Conservation (phyloP, 2,888 invertebrate species). For the Nasonovia ribisnigri region DNA sequence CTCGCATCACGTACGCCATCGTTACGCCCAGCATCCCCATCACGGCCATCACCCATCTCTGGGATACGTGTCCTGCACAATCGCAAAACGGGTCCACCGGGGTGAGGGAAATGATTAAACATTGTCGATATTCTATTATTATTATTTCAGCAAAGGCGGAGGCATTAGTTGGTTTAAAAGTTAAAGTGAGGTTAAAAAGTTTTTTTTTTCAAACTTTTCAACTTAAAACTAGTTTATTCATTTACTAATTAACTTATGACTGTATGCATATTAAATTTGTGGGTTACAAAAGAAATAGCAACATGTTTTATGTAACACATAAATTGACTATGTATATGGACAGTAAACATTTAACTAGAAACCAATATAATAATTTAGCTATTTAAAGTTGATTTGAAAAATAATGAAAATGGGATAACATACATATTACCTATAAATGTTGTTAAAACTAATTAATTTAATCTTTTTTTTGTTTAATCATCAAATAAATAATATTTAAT, state of each 20-base stretch:
- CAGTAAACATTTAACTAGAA: neutral
- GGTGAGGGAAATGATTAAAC: neutral
- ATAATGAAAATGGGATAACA: neutral
- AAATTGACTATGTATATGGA: too few relatives aligned
- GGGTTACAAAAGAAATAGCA: too few relatives aligned
- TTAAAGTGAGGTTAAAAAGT: neutral
- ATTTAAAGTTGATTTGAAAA: neutral
- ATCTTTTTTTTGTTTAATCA: neutral
- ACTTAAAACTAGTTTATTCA: neutral
- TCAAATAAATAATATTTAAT: neutral
- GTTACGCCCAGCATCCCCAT: slow-evolving; percentile 54
- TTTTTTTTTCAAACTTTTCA: neutral
- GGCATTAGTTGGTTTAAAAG: neutral
- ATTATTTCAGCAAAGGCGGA: neutral
- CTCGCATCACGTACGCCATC: slow-evolving; percentile 56
- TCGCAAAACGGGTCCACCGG: neutral
- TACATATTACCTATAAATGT: neutral
- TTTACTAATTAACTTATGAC: neutral
- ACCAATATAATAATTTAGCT: neutral
- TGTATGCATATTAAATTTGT: too few relatives aligned
- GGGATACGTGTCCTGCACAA: slow-evolving; percentile 32
- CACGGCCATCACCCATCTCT: slow-evolving; percentile 58
- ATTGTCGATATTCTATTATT: neutral
- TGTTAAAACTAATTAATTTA: neutral
- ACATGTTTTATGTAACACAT: too few relatives aligned